phyloP scores from a whole-genome alignment of 1,140 invertebrate genomes.

The Bicyclus anynana region DNA sequence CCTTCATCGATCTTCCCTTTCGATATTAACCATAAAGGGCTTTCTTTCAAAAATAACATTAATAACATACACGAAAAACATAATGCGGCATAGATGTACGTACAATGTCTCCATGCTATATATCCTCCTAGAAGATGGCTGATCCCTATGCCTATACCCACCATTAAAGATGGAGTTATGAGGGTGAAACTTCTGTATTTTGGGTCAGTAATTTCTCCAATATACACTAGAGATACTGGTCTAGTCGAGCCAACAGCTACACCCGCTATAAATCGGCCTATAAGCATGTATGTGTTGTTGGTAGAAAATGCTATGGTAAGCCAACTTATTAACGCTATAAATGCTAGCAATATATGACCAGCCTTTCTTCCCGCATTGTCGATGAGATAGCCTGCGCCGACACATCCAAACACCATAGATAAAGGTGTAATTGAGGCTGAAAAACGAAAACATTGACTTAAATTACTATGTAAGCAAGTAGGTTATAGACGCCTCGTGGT shows the following conservation, averaged over 20 bases:
- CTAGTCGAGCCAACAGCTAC: conserved; percentile 55
- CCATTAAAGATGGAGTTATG: conserved; percentile 52
- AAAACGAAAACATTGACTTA: conserved; percentile 14
- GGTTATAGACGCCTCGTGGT: no score
- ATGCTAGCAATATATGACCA: conserved; percentile 71
- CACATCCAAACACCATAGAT: conserved; percentile 71
- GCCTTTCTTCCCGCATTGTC: conserved; percentile 80
- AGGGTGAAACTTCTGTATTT: conserved; percentile 68
- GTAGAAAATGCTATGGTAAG: conserved; percentile 69
- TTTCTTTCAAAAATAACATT: conserved; percentile 41
- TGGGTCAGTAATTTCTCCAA: conserved; percentile 70
- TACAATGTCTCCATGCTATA: conserved; percentile 64
- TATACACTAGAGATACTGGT: conserved; percentile 54
- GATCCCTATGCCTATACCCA: conserved; percentile 65
- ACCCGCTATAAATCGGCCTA: conserved; percentile 80
- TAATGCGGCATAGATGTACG: conserved; percentile 28
- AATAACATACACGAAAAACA: conserved; percentile 23
- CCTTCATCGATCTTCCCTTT: conserved; percentile 42
- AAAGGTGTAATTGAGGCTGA: conserved; percentile 67
- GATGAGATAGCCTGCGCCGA: conserved; percentile 72
- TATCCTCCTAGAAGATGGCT: conserved; percentile 73
- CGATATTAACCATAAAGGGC: conserved; percentile 45
- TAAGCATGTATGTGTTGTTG: conserved; percentile 61
- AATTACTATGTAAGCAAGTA: not conserved
- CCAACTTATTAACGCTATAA: conserved; percentile 80